Base-by-base conservation (phyloP, 1,140 invertebrate genomes). In the Drosophila seguyi region DNA sequence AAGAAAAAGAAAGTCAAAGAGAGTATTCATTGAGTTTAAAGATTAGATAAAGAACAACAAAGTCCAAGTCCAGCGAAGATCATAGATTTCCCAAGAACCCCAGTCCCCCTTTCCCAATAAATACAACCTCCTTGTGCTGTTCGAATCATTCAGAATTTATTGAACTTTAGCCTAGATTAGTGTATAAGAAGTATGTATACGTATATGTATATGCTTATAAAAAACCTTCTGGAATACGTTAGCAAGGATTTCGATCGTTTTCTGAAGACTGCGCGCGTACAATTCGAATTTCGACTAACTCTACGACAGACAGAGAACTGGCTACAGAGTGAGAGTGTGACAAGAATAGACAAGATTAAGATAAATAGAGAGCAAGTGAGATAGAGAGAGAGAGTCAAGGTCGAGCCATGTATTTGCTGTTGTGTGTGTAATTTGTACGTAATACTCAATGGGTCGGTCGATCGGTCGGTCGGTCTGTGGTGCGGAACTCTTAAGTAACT, bases 81-180 rank as follows among this genome's bases (percentile, higher is more conserved):
- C 38, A n/a, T 39, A 25, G 25, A 2, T 4, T 25, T 4, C 25
- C 25, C 25, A n/a, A n/a, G n/a, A n/a, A n/a, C 10, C n/a, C 29
- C 50, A 16, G 6, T 0, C 3, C 29, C 11, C 55, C 4, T 10
- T n/a, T 8, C 45, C 45, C 22, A 65, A 25, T 66, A n/a, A 53
- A 42, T 11, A 2, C 61, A 6, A 31, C n/a, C 36, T 4, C 10
- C 2, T 25, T 6, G 13, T 44, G 60, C 31, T 45, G 62, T 69
- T 66, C 61, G 66, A 69, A 69, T 69, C 66, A 63, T 76, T 83
- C 78, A 75, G 50, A 66, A 66, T 87, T 87, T 87, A 87, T 87
- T 88, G 60, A 84, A 83, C 84, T 66, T 87, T 80, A 73, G 81
- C 67, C 67, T 86, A 75, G 58, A 71, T 77, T 57, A 78, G 75